phyloP scores from a whole-genome alignment of 2,888 invertebrate species.

The Troides aeacus region DNA sequence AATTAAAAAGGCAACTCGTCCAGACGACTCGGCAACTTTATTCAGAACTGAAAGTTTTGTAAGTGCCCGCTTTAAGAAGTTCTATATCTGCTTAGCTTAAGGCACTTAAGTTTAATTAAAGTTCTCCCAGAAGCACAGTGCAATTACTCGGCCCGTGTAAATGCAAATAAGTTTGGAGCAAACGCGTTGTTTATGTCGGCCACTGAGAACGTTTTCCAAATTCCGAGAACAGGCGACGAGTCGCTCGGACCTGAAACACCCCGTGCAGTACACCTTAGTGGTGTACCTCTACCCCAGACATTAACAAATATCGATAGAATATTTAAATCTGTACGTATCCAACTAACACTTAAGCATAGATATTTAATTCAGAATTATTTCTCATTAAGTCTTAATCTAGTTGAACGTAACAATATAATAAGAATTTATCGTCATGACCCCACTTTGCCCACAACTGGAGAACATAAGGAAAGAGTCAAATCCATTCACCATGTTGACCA shows the following conservation, averaged over 20 bases:
- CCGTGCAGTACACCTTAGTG: slow-evolving; percentile 14
- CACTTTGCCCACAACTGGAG: no score
- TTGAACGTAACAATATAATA: no score
- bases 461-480: no score
- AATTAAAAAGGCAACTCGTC: slow-evolving; percentile 7
- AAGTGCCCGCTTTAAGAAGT: slow-evolving; percentile 55
- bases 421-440: no score
- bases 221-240: slow-evolving; percentile 27
- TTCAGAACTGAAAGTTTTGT: slow-evolving; percentile 67
- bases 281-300: neutral
- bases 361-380: neutral
- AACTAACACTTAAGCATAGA: neutral
- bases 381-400: no score
- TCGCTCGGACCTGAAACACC: slow-evolving; percentile 28
- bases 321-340: neutral
- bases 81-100: slow-evolving; percentile 65
- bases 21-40: slow-evolving; percentile 36
- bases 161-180: slow-evolving; percentile 76
- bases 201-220: slow-evolving; percentile 49
- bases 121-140: slow-evolving; percentile 74
- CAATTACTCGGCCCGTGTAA: slow-evolving; percentile 78
- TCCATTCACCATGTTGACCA: no score
- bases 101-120: slow-evolving; percentile 77
- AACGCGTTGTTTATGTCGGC: slow-evolving; percentile 66
- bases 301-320: neutral